These are phyloP conservation scores for human (Homo sapiens) DNA, from an alignment of 2,113 vertebrate genomes.

Conservation along the genomic window GRCh38 chrX:19801501-19802000, in stretches of 20 bases:
- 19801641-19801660: neutral
- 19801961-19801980: no score
- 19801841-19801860: no score
- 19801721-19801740: neutral
- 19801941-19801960: no score
- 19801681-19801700: neutral
- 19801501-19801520: conserved; percentile 39
- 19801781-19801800: neutral
- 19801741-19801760: neutral
- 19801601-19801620: neutral
- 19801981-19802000: no score
- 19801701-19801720: conserved; percentile 19
- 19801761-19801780: neutral
- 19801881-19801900: no score
- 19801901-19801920: no score
- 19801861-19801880: no score
- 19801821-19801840: no score
- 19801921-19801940: no score
- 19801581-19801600: neutral
- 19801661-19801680: neutral
- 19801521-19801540: conserved; percentile 1
- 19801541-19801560: conserved; percentile 19
- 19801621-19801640: neutral
- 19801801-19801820: no score
- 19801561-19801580: conserved; percentile 50